Evolutionary conservation across 2,797 vertebrate genomes (phyloP).

Genomic region (Ambastaia sidthimunki): DNA sequence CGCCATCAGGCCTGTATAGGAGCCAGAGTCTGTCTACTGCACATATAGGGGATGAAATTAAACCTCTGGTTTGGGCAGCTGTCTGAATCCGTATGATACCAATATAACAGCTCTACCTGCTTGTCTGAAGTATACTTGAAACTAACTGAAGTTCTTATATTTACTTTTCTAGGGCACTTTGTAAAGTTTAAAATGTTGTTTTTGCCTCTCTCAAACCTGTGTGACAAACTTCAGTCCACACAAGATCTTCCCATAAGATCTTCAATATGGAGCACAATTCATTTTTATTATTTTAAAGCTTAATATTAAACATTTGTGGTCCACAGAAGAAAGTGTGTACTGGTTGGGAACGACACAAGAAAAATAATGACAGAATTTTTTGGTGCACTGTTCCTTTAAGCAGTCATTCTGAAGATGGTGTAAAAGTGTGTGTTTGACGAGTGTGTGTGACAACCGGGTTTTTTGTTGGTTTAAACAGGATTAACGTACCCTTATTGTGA

Average conservation of each 20-base stretch:
- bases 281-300: not conserved
- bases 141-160: not conserved
- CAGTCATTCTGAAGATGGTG: slow-evolving; percentile 37
- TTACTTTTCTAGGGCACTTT: not conserved
- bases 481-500: slow-evolving; percentile 70
- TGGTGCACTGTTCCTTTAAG: not conserved
- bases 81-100: not conserved
- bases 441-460: slow-evolving; percentile 63
- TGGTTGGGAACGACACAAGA: too few species aligned
- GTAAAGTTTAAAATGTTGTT: too few species aligned
- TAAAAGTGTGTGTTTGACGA: slow-evolving; percentile 43
- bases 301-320: not conserved
- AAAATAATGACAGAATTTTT: not conserved
- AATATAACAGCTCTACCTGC: not conserved
- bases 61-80: slow-evolving; percentile 8
- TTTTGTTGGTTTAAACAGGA: slow-evolving; percentile 74
- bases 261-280: not conserved
- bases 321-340: too few species aligned
- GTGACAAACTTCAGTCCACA: not conserved
- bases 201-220: not conserved
- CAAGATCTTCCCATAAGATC: not conserved
- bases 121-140: not conserved
- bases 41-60: slow-evolving; percentile 42
- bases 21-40: slow-evolving; percentile 46
- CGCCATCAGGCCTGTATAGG: slow-evolving; percentile 39